Evolutionary conservation across 2,888 invertebrate genomes (phyloP), one percentile per base, ranked within the genome.

Genomic region (Orthonevra nobilis): DNA sequence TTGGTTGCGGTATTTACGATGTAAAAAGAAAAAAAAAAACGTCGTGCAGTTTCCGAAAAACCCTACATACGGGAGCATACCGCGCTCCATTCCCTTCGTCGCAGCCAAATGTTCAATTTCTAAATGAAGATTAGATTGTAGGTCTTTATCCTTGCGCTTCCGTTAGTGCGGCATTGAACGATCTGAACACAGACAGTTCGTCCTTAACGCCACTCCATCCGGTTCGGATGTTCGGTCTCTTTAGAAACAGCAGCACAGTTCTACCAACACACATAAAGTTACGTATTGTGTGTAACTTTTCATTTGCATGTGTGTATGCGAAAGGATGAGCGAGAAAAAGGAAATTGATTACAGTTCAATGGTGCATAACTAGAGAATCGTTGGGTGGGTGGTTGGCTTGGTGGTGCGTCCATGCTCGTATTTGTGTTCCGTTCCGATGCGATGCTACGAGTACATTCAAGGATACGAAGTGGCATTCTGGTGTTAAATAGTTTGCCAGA

Each of bases 261-360:
- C n/a, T 15, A 26, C 3, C 23, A 58, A 32, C 26, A 36, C 61
- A 48, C 36, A 17, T 36, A n/a, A n/a, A 46, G 46, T 46, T 26
- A n/a, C n/a, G n/a, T n/a, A 26, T 60, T 52, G 60, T 61, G 17
- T n/a, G n/a, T n/a, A n/a, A n/a, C n/a, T n/a, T 52, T 74, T 46
- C 61, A 79, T 79, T 73, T 79, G 66, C 77, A 79, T 77, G 34
- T 48, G 32, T 58, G 50, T 36, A 10, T 63, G 46, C 30, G 6
- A 42, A 20, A 48, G 30, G 23, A 60, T 12, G n/a, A 15, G 46
- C 32, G 38, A 26, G 36, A 34, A 73, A 50, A 75, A 42, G 70
- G 63, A 79, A 81, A 82, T 82, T 82, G 82, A 82, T 79, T 82
- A 81, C 74, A 79, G 79, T 81, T 82, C 82, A 82, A 72, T 82